Evolutionary conservation across 1,140 invertebrate species (phyloP).

Genomic region (Eufriesea mexicana): DNA sequence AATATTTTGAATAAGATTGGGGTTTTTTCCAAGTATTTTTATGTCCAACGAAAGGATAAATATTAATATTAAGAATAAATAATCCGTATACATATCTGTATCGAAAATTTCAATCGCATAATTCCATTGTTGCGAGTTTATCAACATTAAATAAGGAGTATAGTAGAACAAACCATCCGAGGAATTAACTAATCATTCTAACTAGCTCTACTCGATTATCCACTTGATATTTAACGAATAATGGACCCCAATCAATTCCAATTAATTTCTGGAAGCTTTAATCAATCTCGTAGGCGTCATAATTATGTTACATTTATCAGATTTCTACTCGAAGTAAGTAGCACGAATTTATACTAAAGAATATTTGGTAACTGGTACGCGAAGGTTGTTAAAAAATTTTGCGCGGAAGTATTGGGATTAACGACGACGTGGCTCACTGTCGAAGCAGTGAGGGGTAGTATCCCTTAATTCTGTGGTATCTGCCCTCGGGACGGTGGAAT

Average conservation of each 20-base stretch:
- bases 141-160: not conserved
- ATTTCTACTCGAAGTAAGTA: too few relatives aligned
- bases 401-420: too few relatives aligned
- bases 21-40: too few relatives aligned
- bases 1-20: too few relatives aligned
- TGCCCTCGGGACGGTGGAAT: conserved; percentile 54
- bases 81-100: too few relatives aligned
- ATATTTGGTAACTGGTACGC: not conserved
- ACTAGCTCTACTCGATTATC: not conserved
- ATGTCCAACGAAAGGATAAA: too few relatives aligned
- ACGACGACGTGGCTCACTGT: not conserved
- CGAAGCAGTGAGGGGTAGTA: not conserved
- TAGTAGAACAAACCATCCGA: not conserved
- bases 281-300: not conserved
- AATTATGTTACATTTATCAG: not conserved
- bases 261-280: not conserved
- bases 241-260: not conserved
- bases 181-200: not conserved
- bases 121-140: not conserved
- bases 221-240: not conserved
- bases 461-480: conserved; percentile 37
- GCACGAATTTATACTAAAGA: not conserved
- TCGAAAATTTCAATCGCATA: not conserved
- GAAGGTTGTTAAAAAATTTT: not conserved
- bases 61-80: too few relatives aligned